Conservation (phyloP, 92 coral and sea anemone species). For the Montipora capitata region DNA sequence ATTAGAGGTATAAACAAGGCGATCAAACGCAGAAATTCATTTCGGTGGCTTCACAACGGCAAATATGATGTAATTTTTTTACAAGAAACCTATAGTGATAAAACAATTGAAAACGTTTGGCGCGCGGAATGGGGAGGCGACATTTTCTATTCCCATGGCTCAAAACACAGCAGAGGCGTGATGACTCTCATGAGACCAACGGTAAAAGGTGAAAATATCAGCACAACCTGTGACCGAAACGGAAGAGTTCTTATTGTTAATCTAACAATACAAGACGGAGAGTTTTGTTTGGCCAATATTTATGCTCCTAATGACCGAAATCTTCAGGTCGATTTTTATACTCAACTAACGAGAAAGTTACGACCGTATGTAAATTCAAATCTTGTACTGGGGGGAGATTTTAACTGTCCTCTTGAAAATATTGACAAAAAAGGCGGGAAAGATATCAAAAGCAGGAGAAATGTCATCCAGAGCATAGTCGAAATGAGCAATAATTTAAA, state of each 20-base stretch:
- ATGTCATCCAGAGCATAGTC: neutral
- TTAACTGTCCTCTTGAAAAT: conserved; percentile 39
- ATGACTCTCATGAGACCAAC: neutral
- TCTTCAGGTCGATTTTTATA: no score
- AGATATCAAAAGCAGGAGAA: conserved; percentile 16
- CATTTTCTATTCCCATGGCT: neutral
- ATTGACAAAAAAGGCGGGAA: conserved; percentile 48
- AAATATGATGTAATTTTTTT: neutral
- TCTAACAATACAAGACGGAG: no score
- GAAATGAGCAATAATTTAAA: conserved; percentile 25
- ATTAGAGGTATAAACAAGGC: neutral
- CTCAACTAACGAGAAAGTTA: no score
- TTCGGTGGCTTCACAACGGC: conserved; percentile 11
- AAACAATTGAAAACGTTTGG: neutral
- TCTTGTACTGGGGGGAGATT: conserved; percentile 44
- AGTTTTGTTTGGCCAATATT: no score
- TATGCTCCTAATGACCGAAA: no score
- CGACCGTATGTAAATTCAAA: no score
- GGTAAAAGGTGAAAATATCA: neutral
- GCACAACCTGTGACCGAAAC: neutral
- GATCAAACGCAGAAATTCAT: neutral
- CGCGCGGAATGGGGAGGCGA: conserved; percentile 6
- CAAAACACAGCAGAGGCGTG: conserved; percentile 17
- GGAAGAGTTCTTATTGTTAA: neutral
- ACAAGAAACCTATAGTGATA: conserved; percentile 7